phyloP scores from a whole-genome alignment of 2,888 invertebrate genomes.

The Drosophila basisetae region DNA sequence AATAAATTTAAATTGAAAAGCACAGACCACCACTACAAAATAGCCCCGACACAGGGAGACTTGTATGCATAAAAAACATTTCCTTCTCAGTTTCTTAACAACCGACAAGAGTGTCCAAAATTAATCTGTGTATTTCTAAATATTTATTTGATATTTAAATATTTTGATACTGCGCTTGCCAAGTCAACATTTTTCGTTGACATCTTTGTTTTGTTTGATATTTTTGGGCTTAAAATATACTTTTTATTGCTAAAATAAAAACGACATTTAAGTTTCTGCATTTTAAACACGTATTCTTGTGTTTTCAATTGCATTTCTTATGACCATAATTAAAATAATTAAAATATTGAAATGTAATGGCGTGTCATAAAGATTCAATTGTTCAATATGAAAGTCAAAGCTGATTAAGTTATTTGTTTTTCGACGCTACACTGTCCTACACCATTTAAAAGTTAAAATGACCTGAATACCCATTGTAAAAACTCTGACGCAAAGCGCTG shows the following conservation, averaged over 20 bases:
- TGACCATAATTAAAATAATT: neutral
- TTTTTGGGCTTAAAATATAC: neutral
- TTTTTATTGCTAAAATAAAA: neutral
- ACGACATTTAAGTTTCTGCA: neutral
- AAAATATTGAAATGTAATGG: conserved; percentile 14
- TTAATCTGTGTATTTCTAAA: neutral
- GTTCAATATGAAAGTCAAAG: conserved; percentile 37
- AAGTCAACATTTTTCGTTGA: neutral
- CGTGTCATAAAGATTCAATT: conserved; percentile 17
- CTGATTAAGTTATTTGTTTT: conserved; percentile 52
- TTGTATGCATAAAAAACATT: neutral
- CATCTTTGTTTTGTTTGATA: neutral
- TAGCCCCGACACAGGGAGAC: neutral
- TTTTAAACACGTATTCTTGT: conserved; percentile 1
- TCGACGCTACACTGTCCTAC: neutral
- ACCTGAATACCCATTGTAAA: conserved; percentile 15
- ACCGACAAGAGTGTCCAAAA: neutral
- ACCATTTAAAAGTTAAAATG: conserved; percentile 4
- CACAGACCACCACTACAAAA: conserved; percentile 9
- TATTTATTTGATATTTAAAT: too few species aligned
- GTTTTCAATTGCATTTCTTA: conserved; percentile 17
- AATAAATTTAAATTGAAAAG: conserved; percentile 39
- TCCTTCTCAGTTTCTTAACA: neutral
- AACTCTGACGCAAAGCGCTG: conserved; percentile 34
- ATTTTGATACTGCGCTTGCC: neutral